phyloP scores from a whole-genome alignment of 2,797 vertebrate species.

The Decapterus maruadsi region DNA sequence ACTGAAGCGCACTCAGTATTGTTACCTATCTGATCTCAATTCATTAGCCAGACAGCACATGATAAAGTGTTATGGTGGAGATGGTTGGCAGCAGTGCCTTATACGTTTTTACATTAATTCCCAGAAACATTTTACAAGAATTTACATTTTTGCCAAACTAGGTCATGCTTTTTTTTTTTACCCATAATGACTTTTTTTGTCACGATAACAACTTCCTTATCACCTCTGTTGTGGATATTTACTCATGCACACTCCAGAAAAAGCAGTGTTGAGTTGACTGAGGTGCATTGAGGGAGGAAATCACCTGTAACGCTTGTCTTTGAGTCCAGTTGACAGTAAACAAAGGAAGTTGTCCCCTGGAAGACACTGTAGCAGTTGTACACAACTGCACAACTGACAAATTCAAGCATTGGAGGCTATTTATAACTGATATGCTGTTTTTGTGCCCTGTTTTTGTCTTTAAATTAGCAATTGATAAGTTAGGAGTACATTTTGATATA shows the following conservation, averaged over 20 bases:
- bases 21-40: slow-evolving; percentile 33
- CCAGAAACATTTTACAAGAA: not conserved
- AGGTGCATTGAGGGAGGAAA: not conserved
- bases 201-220: not conserved
- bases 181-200: not conserved
- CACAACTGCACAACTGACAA: not conserved
- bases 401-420: not conserved
- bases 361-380: not conserved
- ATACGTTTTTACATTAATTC: slow-evolving; percentile 5
- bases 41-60: slow-evolving; percentile 17
- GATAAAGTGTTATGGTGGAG: not conserved
- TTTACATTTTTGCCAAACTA: not conserved
- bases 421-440: not conserved
- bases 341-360: not conserved
- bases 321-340: not conserved
- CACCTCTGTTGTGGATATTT: not conserved
- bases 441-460: too few relatives aligned
- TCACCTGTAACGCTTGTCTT: not conserved
- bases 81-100: not conserved
- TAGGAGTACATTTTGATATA: not conserved
- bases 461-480: too few relatives aligned
- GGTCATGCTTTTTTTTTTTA: not conserved
- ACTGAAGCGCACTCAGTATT: slow-evolving; percentile 17
- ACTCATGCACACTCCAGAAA: not conserved
- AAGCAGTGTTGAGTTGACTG: not conserved